Evolutionary conservation across 2,888 invertebrate species (phyloP).

Genomic region (Acanthosepion lycidas): DNA sequence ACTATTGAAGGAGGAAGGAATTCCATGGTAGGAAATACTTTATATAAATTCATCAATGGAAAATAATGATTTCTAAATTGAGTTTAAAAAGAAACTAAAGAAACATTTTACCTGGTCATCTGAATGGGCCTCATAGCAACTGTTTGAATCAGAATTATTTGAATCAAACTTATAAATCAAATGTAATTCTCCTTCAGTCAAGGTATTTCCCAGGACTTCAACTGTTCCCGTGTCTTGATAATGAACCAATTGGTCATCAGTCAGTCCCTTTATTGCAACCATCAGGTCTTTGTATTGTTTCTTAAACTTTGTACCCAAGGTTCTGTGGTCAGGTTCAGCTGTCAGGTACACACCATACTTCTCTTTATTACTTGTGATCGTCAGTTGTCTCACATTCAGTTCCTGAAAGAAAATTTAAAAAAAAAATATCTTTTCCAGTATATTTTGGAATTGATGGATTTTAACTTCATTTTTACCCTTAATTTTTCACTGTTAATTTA

Average conservation of each 20-base stretch:
- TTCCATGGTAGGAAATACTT: too few species aligned
- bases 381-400: conserved; percentile 90
- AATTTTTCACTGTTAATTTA: too few species aligned
- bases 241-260: conserved; percentile 82
- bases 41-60: too few species aligned
- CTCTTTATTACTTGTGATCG: conserved; percentile 89
- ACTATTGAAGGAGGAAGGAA: too few species aligned
- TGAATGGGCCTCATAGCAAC: conserved; percentile 88
- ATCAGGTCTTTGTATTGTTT: conserved; percentile 89
- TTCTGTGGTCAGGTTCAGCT: conserved; percentile 96
- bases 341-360: conserved; percentile 91
- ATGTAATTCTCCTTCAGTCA: conserved; percentile 75
- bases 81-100: neutral
- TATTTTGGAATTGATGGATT: neutral
- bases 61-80: too few species aligned
- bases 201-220: conserved; percentile 83
- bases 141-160: conserved; percentile 56
- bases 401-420: conserved; percentile 79
- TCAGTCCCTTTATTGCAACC: conserved; percentile 80
- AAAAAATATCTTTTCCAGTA: neutral
- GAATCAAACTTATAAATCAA: conserved; percentile 85
- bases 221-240: conserved; percentile 82
- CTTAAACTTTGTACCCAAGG: conserved; percentile 90
- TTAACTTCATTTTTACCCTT: too few species aligned
- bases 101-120: conserved; percentile 81